Evolutionary conservation across 2,113 vertebrate species (phyloP).

Genomic region (Alligator mississippiensis): DNA sequence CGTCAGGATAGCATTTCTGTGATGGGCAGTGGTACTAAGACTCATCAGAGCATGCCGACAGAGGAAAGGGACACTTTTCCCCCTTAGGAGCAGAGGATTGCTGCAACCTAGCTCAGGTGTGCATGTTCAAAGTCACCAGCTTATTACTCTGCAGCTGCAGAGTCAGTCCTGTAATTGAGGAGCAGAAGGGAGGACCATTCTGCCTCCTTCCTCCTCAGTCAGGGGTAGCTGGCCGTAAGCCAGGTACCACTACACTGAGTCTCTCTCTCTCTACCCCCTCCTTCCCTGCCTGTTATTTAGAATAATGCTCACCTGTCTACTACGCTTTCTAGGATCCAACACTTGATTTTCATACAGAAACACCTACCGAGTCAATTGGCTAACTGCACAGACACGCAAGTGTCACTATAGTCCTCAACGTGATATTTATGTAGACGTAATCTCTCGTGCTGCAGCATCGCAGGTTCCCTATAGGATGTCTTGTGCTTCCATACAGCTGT

Average conservation of each 20-base stretch:
- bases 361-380: not conserved
- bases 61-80: not conserved
- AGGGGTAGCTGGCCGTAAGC: not conserved
- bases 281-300: no score
- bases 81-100: not conserved
- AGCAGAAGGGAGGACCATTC: fast-evolving
- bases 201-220: not conserved
- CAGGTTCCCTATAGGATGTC: not conserved
- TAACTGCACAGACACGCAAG: not conserved
- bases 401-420: not conserved
- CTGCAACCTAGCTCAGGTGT: not conserved
- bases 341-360: not conserved
- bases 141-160: not conserved
- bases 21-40: not conserved
- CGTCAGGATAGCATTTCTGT: not conserved
- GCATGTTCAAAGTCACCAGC: not conserved
- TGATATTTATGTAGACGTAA: not conserved
- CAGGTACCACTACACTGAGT: not conserved
- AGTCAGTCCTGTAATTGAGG: not conserved
- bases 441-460: not conserved
- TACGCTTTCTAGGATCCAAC: not conserved
- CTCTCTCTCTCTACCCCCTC: not conserved
- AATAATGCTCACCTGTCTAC: not conserved
- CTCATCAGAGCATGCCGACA: fast-evolving
- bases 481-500: not conserved